Evolutionary conservation across 1,140 invertebrate species (phyloP), one percentile per base, ranked within the genome.

Genomic region (Condylostylus longicornis): DNA sequence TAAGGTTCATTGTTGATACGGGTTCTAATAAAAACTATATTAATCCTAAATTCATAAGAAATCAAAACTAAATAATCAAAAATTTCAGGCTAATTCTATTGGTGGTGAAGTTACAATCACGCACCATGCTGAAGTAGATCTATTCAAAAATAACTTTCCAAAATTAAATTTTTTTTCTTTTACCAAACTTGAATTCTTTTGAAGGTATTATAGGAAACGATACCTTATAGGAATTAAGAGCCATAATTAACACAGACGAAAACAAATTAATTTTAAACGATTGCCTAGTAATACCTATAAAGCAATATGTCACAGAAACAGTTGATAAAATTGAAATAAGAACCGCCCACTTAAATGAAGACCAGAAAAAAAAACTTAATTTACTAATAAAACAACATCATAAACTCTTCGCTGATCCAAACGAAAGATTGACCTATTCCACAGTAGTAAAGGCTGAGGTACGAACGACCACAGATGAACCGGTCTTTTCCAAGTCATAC

Each of bases 401-500:
- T 18, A 33, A 20, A 7, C 13, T 33, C 5, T 33, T 33, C 8
- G 15, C 5, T 13, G 32, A 33, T 8, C 32, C 32, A 12, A 17
- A 33, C 13, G 32, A 33, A 33, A 33, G 13, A 14, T 17, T 33
- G 18, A 33, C 32, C 5, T 33, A 9, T 20, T 6, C 29, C 10
- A 39, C 35, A 7, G 25, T n/a, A 23, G 25, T 37, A 5, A 27
- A 37, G 14, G 35, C 7, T 18, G 25, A 27, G 18, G 29, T 37
- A 10, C 22, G 25, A 5, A 37, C 35, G 14, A 29, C 35, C 4
- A 5, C 13, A 12, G 35, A 37, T 28, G 6, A 7, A 17, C 27
- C 35, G 4, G 35, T 45, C 3, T 35, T 40, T 29, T 40, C 40
- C 7, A 40, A 43, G 33, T 37, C 38, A 12, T 48, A 46, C 41